Base-by-base conservation (phyloP, 2,888 invertebrate genomes). In the Tinea pellionella region DNA sequence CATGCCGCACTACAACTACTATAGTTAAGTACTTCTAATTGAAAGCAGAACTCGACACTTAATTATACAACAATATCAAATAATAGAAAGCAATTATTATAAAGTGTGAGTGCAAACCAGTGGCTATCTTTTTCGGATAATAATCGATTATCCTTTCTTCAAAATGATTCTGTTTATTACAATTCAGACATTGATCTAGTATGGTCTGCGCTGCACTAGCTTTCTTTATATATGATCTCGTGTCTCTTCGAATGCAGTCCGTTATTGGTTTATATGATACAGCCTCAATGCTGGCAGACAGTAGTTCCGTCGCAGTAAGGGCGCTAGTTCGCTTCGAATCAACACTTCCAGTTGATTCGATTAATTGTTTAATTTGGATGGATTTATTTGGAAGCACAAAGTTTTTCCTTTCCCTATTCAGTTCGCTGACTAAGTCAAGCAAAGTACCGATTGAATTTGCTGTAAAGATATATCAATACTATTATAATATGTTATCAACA, bases 71-170 rank as follows among this genome's bases (percentile, higher is more conserved):
- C 42, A 42, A 42, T n/a, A 42, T 42, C 30, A 15, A 16, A 47
- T 16, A 2, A 47, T 47, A 24, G 41, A n/a, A 47, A 15, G 47
- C 15, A 41, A 47, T 47, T 16, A 47, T 15, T 47, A 47, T 47
- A 47, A 47, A 47, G n/a, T 15, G 8, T 47, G 16, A 47, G 47
- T 47, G 47, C 77, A 65, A 68, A 86, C 86, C 86, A 77, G 79
- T 69, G 63, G 75, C 67, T 65, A 79, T 79, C 75, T 70, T 82
- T 63, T 82, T 85, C 63, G 80, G 73, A 67, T 85, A 83, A 68
- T 82, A 77, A 79, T 86, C 86, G 78, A 83, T 86, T 84, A 86
- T 86, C 67, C 78, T 84, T 68, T 69, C 65, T 61, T 83, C 82
- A 75, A 71, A 72, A 68, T 70, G 81, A 73, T 74, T 69, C 67